Base-by-base conservation (phyloP, 2,888 invertebrate genomes). In the Holacanthella duospinosa region DNA sequence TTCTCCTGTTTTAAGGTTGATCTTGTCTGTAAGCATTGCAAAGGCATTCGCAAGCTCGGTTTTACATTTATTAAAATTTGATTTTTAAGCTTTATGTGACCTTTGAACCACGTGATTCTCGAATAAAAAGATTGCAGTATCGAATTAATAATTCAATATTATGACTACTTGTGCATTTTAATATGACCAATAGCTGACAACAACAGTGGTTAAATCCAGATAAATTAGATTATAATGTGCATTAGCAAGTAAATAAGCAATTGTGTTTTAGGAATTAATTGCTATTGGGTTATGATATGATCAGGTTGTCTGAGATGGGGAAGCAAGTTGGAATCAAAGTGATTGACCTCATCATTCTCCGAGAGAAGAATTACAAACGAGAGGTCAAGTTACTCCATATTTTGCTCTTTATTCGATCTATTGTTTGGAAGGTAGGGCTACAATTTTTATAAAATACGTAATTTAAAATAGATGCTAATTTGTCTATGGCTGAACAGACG, bases 311-410 rank as follows among this genome's bases (percentile, higher is more conserved):
- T 68, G 93, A 94, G 74, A 83, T 97, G 77, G 99, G 99, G 0
- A 86, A 89, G 72, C 94, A 92, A 82, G 94, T 99, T 44, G 99
- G 99, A 0, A 84, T 88, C 2, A 86, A 95, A 75, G 81, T 97
- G 56, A 85, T 97, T 61, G 99, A 99, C 78, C 80, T 97, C 25
- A 87, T 97, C 75, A 92, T 95, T 75, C 84, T 96, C 1, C 82
- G 99, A 69, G 99, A 99, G 77, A 86, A 91, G 71, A 89, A 89
- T 75, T 89, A 89, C 68, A 96, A 95, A 77, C 81, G 99, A 36
- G 99, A 99, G 80, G 92, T 89, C 2, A 97, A 96, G 77, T 77
- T 99, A 3, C 82, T 97, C 0, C 94, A 93, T 76, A 93, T 96
- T 83, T 79, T 99, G 12, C 80, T 97, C 6, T 97, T 97, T 78